Evolutionary conservation across 2,888 invertebrate genomes (phyloP).

Genomic region (Drosophila anomelani): DNA sequence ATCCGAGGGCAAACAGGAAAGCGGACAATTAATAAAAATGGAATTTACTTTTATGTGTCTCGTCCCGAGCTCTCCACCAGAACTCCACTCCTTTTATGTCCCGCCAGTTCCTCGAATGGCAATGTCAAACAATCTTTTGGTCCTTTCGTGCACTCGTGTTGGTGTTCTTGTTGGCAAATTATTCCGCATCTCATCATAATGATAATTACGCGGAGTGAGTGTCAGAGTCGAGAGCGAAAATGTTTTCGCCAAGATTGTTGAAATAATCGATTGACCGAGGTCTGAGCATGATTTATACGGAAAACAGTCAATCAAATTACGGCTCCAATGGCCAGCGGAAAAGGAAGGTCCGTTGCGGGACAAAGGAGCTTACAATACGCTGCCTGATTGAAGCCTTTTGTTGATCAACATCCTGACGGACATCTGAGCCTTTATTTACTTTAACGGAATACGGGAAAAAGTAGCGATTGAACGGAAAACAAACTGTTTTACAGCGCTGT

Average conservation of each 20-base stretch:
- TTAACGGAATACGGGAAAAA: constrained; percentile 1
- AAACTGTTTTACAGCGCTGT: not conserved
- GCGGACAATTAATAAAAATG: constrained; percentile 71
- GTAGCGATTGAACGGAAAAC: not conserved
- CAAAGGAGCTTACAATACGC: constrained; percentile 26
- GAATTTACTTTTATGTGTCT: constrained; percentile 60
- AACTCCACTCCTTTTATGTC: constrained; percentile 8
- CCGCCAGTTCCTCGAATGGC: constrained; percentile 22
- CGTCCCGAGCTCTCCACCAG: constrained; percentile 12
- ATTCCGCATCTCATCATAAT: constrained; percentile 57
- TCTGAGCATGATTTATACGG: constrained; percentile 41
- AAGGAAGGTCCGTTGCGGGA: constrained; percentile 4
- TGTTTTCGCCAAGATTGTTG: constrained; percentile 45
- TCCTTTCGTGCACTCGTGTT: constrained; percentile 18
- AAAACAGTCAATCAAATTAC: constrained; percentile 45
- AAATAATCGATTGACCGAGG: constrained; percentile 45
- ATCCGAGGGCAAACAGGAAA: constrained; percentile 40
- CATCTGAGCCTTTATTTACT: constrained; percentile 18
- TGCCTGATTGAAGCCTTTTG: constrained; percentile 43
- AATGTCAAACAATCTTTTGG: constrained; percentile 43
- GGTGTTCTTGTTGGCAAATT: constrained; percentile 52
- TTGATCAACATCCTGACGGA: constrained; percentile 37
- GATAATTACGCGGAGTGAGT: constrained; percentile 48
- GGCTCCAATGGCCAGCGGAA: not conserved
- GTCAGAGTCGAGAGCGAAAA: constrained; percentile 33